phyloP scores from a whole-genome alignment of 2,888 invertebrate genomes.

The Metellina segmentata region DNA sequence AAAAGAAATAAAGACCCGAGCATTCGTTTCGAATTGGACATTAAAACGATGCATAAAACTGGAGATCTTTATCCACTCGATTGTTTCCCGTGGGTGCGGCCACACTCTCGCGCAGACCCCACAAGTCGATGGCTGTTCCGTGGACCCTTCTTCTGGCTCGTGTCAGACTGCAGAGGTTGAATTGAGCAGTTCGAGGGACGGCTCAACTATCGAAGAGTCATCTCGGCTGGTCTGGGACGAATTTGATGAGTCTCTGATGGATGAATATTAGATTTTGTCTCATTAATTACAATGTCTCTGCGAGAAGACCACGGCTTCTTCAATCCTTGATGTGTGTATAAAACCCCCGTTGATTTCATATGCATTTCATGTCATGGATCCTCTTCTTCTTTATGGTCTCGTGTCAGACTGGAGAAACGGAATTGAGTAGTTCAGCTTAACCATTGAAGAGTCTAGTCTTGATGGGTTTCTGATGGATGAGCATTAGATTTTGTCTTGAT shows the following conservation, averaged over 20 bases:
- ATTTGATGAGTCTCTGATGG: slow-evolving; percentile 1
- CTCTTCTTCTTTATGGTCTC: too few species aligned
- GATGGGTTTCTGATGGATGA: too few species aligned
- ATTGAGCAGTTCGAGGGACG: slow-evolving; percentile 1
- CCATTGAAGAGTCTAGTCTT: too few species aligned
- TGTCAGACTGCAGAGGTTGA: slow-evolving; percentile 17
- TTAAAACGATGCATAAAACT: slow-evolving; percentile 36
- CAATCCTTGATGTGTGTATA: too few species aligned
- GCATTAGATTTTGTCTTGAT: too few species aligned
- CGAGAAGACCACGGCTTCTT: neutral
- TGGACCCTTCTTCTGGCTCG: neutral
- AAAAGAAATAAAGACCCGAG: slow-evolving; percentile 10
- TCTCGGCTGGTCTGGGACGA: neutral
- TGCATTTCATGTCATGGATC: too few species aligned
- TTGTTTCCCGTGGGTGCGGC: slow-evolving; percentile 52
- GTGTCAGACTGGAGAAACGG: too few species aligned
- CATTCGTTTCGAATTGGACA: slow-evolving; percentile 5
- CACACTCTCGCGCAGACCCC: slow-evolving; percentile 10
- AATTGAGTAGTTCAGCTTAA: too few species aligned
- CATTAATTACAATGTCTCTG: neutral
- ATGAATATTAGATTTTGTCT: slow-evolving; percentile 2
- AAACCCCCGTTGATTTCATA: too few species aligned
- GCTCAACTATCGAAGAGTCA: slow-evolving; percentile 12
- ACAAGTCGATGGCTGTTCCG: slow-evolving; percentile 18
- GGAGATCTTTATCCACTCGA: slow-evolving; percentile 35